Conservation (phyloP, 1,140 invertebrate genomes). For the Delia radicum region DNA sequence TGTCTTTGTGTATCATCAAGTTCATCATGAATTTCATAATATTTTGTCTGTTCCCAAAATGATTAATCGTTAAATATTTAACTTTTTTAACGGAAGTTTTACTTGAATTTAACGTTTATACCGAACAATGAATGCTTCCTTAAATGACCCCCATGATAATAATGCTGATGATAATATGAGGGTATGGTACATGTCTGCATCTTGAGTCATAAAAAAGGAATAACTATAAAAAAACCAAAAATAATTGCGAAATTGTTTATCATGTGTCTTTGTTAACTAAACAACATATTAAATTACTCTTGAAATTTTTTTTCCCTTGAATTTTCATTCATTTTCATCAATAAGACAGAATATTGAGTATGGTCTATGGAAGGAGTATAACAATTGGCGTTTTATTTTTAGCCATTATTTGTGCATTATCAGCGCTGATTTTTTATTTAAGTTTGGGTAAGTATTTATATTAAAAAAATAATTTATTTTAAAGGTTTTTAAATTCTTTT, state of each 20-base stretch:
- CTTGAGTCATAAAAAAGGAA: background rate
- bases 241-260: background rate
- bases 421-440: conserved; percentile 44
- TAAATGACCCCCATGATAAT: background rate
- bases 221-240: background rate
- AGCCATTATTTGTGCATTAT: conserved; percentile 39
- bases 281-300: background rate
- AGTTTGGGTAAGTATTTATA: conserved; percentile 43
- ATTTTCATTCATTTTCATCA: background rate
- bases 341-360: conserved; percentile 9
- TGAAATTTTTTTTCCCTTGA: background rate
- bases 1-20: background rate
- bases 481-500: too few relatives aligned
- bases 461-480: too few relatives aligned
- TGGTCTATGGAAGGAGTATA: conserved; percentile 51
- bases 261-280: background rate
- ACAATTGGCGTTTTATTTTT: conserved; percentile 44
- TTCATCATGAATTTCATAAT: background rate
- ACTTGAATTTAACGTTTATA: background rate
- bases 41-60: too few relatives aligned
- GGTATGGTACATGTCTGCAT: too few relatives aligned
- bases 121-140: background rate
- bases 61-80: conserved; percentile 1
- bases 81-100: background rate
- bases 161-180: background rate